Percentiles rank a stretch among this genome's conserved stretches.
These are phyloP conservation scores for Mesocricetus auratus DNA, from an alignment of 2,113 vertebrate species.

Conservation along the genomic window DNA sequence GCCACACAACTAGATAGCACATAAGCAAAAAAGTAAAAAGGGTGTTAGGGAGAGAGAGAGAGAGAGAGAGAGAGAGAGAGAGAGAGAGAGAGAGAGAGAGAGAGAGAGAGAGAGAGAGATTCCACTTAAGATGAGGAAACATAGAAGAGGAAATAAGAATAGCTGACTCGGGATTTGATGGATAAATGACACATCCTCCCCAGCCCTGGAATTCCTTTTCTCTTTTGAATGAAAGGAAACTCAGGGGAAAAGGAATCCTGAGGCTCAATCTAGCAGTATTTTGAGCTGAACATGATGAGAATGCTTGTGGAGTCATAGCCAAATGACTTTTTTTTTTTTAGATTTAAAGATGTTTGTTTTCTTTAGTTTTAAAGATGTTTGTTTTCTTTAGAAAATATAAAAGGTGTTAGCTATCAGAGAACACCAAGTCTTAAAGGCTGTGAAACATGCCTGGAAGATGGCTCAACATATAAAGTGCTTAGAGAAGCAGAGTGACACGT, in stretches of 20 bases:
- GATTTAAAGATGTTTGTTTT: neutral
- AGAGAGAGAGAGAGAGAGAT: neutral
- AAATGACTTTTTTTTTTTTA: too few species aligned
- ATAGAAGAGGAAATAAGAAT: neutral
- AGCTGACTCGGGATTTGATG: neutral
- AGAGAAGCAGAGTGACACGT: too few species aligned
- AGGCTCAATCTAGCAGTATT: neutral
- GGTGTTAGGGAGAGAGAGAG: neutral
- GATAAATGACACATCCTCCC: neutral
- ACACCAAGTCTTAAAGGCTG: neutral
- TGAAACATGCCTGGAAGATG: too few species aligned
- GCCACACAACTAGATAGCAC: neutral
- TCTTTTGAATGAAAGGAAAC: neutral
- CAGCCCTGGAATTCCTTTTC: neutral
- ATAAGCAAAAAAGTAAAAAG: neutral
- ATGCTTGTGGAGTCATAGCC: neutral
- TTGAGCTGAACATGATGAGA: neutral
- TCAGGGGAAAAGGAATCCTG: neutral
- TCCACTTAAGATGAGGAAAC: neutral
- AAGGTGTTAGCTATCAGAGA: neutral
- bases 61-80: neutral
- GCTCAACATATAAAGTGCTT: neutral
- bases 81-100: neutral
- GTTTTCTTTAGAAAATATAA: neutral
- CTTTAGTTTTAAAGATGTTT: neutral